phyloP scores from a whole-genome alignment of 2,113 vertebrate species.

The Suncus etruscus region DNA sequence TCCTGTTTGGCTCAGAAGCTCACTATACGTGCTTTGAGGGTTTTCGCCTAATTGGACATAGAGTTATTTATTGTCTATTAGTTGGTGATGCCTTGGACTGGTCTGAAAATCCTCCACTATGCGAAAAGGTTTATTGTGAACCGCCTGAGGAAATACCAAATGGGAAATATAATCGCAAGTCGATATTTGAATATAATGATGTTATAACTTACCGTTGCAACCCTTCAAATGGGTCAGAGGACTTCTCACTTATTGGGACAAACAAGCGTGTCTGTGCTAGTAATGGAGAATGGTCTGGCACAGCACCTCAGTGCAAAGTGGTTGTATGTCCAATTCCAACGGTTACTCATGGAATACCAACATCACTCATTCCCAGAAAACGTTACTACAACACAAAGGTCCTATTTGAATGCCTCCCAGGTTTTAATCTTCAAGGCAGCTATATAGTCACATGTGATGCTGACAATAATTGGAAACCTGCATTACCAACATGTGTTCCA shows the following conservation, averaged over 20 bases:
- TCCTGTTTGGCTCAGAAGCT: no score
- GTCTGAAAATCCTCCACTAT: no score
- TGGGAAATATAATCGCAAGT: neutral
- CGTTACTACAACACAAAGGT: conserved; percentile 64
- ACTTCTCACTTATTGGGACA: conserved; percentile 76
- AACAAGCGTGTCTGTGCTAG: conserved; percentile 21
- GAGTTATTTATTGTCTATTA: no score
- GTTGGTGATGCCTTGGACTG: no score
- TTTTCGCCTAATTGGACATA: no score
- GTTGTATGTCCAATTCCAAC: conserved; percentile 77
- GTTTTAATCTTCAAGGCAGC: conserved; percentile 62
- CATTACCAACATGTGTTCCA: neutral
- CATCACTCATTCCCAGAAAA: accelerated
- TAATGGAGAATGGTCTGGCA: conserved; percentile 74
- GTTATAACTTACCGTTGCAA: conserved; percentile 80
- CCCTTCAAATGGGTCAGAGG: accelerated
- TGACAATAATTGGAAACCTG: neutral
- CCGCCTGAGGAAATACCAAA: conserved; percentile 79
- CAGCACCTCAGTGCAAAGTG: conserved; percentile 83
- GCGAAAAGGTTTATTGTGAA: conserved; percentile 75
- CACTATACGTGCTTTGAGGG: no score
- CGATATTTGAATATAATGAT: conserved; percentile 59
- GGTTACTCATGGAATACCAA: conserved; percentile 66
- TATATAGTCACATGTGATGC: neutral
- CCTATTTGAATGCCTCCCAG: conserved; percentile 64